Evolutionary conservation across 92 coral and sea anemone species (phyloP), one percentile per base, ranked within the genome.

Genomic region (Porites evermanni): DNA sequence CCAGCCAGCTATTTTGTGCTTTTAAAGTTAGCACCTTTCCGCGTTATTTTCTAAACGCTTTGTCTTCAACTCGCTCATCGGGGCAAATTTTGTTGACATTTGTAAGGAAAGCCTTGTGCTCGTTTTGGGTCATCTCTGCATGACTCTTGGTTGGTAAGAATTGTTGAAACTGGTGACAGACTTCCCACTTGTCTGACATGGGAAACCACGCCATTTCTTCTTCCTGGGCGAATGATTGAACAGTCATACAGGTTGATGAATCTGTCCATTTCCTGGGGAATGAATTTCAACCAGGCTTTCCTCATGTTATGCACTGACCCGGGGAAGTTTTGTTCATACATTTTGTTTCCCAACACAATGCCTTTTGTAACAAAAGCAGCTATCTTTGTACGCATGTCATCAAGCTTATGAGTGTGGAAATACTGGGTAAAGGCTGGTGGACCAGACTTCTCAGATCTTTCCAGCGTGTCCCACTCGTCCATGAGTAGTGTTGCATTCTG

Each of bases 131-230:
- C 87, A 90, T 85, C n/a, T 90, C 86, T 18, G 13, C 44, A 61
- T 24, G 64, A 20, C 87, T 80, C 74, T 65, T 32, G 0, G 17
- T 80, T 2, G 54, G 73, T 18, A 52, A 12, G 78, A 67, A 24
- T 0, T 64, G 72, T 18, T 53, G 79, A 59, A 79, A 85, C 67
- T 90, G 81, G 3, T 44, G 52, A 51, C 76, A 16, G 59, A 86
- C 81, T 56, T 86, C 90, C 88, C 91, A 86, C 20, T 86, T 90
- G 64, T 90, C 90, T 5, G 93, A 81, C 64, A 90, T 11, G 60
- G 44, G 50, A 29, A 84, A 89, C 89, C 83, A 89, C 2, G 89
- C 87, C 5, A 79, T 66, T 67, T 89, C 87, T 50, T 86, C 89
- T 74, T 89, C 92, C 24, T 67, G 75, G 8, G 79, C 82, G 32